Evolutionary conservation across 2,888 invertebrate genomes (phyloP).

Genomic region (Elgonia sp.): DNA sequence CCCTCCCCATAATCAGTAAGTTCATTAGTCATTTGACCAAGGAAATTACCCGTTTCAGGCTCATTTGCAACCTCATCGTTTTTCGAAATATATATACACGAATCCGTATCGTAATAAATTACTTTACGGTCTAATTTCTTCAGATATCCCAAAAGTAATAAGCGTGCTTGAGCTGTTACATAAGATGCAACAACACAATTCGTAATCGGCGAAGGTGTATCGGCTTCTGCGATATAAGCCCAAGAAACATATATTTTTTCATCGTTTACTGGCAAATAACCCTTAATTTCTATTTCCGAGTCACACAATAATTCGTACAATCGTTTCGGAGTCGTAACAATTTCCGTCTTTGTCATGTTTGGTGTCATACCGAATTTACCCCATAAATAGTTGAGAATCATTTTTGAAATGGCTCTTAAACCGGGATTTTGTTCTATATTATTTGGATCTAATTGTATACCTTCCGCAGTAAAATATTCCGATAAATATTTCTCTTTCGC

Average conservation of each 20-base stretch:
- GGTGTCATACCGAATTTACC: constrained; percentile 59
- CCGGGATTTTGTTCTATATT: constrained; percentile 50
- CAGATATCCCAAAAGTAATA: not conserved
- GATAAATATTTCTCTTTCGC: constrained; percentile 34
- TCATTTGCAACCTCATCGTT: no score
- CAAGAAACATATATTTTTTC: not conserved
- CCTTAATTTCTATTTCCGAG: not conserved
- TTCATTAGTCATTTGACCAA: no score
- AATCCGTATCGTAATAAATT: no score
- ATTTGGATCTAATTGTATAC: constrained; percentile 9
- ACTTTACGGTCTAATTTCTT: no score
- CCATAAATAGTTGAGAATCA: constrained; percentile 58
- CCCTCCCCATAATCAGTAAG: no score
- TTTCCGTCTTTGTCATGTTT: constrained; percentile 22
- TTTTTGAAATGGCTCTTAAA: constrained; percentile 8
- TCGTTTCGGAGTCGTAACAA: not conserved
- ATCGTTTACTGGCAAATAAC: not conserved
- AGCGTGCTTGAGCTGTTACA: not conserved
- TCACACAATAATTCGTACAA: not conserved
- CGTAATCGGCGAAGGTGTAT: not conserved
- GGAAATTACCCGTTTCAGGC: no score
- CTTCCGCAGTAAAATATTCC: constrained; percentile 11
- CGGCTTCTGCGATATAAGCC: not conserved
- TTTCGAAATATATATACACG: no score
- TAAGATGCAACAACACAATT: not conserved